Conservation (phyloP, 2,888 invertebrate genomes). For the Periphyllus acericola region DNA sequence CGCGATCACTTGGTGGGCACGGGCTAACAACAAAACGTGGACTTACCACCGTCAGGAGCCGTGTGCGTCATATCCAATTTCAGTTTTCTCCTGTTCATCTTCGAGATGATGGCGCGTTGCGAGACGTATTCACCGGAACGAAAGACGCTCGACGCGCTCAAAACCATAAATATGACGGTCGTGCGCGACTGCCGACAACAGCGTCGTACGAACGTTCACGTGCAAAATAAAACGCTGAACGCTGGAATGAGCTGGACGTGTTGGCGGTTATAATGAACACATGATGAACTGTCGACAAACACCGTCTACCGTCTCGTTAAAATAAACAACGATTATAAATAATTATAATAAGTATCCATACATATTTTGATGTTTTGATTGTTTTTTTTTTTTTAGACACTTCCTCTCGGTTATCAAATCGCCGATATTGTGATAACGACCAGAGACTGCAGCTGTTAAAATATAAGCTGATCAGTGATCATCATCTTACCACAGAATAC, state of each 20-base stretch:
- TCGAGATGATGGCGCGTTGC: not conserved
- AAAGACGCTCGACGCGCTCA: not conserved
- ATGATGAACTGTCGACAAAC: not conserved
- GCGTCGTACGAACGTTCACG: not conserved
- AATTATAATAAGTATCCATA: not conserved
- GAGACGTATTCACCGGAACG: not conserved
- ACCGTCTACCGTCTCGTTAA: not conserved
- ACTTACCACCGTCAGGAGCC: conserved; percentile 17
- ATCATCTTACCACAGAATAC: no score
- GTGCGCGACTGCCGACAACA: not conserved
- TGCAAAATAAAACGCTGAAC: not conserved
- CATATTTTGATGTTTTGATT: not conserved
- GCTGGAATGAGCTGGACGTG: not conserved
- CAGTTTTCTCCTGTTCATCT: conserved; percentile 51
- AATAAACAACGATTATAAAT: not conserved
- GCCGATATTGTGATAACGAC: not conserved
- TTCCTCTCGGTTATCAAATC: not conserved
- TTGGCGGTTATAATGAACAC: not conserved
- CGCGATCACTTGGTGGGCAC: no score
- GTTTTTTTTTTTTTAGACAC: not conserved
- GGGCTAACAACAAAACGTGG: not conserved
- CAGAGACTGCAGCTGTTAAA: not conserved
- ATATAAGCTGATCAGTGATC: not conserved
- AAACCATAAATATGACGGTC: not conserved
- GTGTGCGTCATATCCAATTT: conserved; percentile 48